A percentile compares a stretch with the other conserved stretches of the same genome.
phyloP scores from a whole-genome alignment of 2,113 vertebrate genomes.

The Silurus meridionalis region DNA sequence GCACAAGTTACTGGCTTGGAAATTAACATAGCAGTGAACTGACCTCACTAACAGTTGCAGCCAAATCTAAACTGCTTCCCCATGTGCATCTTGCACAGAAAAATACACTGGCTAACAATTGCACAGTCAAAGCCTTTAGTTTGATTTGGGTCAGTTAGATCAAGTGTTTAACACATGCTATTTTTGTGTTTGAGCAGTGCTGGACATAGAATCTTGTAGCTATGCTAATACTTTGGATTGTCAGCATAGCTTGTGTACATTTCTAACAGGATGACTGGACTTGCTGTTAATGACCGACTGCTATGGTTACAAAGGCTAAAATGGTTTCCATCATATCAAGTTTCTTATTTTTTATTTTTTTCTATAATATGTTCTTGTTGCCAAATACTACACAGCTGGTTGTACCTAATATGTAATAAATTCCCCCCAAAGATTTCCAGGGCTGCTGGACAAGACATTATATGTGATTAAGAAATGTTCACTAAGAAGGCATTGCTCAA shows the following conservation, averaged over 20 bases:
- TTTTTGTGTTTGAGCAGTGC: slow-evolving; percentile 41
- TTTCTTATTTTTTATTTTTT: slow-evolving; percentile 41
- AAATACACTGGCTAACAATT: slow-evolving; percentile 23
- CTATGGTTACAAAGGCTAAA: slow-evolving; percentile 57
- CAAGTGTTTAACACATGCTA: slow-evolving; percentile 31
- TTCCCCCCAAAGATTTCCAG: background rate
- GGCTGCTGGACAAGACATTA: background rate
- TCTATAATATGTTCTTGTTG: slow-evolving; percentile 46
- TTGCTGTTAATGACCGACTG: slow-evolving; percentile 56
- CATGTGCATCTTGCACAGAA: slow-evolving; percentile 27
- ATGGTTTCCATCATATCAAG: slow-evolving; percentile 55
- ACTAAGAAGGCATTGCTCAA: background rate
- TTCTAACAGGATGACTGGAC: slow-evolving; percentile 56
- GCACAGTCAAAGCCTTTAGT: slow-evolving; percentile 1
- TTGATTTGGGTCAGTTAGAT: slow-evolving; percentile 29
- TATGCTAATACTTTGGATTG: slow-evolving; percentile 60
- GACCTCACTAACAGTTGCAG: slow-evolving; percentile 67
- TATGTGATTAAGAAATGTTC: background rate
- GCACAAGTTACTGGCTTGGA: slow-evolving; percentile 57
- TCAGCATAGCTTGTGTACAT: slow-evolving; percentile 56
- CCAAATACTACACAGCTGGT: background rate
- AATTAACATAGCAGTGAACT: slow-evolving; percentile 65
- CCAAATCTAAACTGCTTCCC: slow-evolving; percentile 54
- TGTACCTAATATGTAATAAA: background rate
- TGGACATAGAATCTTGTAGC: slow-evolving; percentile 45